phyloP scores from a whole-genome alignment of 2,113 vertebrate genomes.

The Leptodactylus fuscus region DNA sequence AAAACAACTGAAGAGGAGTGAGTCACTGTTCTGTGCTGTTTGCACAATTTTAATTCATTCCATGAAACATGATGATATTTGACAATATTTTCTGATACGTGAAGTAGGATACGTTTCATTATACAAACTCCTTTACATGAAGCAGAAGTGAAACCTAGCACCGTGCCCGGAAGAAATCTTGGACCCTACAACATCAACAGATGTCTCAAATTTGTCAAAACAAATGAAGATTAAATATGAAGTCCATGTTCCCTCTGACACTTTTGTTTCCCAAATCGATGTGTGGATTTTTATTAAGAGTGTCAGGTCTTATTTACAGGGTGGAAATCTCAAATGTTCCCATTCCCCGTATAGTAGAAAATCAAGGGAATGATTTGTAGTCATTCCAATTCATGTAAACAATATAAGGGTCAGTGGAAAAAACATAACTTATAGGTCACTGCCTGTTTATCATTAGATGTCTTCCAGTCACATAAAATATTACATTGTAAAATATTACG shows the following conservation, averaged over 20 bases:
- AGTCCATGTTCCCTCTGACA: constrained; percentile 23
- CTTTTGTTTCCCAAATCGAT: constrained; percentile 12
- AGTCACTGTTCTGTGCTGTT: not conserved
- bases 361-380: not conserved
- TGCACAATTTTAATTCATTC: not conserved
- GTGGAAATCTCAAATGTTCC: not conserved
- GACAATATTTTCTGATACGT: not conserved
- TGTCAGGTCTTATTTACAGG: constrained; percentile 23
- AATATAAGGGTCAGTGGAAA: not conserved
- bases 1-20: not conserved
- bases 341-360: not conserved
- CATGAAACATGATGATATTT: not conserved
- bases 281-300: constrained; percentile 48
- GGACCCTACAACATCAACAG: constrained; percentile 12
- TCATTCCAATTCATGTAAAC: not conserved
- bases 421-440: not conserved
- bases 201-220: constrained; percentile 41
- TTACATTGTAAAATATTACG: not conserved
- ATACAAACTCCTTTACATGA: not conserved
- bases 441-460: not conserved
- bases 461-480: not conserved
- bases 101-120: constrained; percentile 13
- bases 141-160: not conserved
- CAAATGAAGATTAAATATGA: constrained; percentile 37
- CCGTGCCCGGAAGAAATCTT: not conserved